These are phyloP conservation scores for Tachina lurida DNA, from an alignment of 2,888 invertebrate species.

Conservation along the genomic window DNA sequence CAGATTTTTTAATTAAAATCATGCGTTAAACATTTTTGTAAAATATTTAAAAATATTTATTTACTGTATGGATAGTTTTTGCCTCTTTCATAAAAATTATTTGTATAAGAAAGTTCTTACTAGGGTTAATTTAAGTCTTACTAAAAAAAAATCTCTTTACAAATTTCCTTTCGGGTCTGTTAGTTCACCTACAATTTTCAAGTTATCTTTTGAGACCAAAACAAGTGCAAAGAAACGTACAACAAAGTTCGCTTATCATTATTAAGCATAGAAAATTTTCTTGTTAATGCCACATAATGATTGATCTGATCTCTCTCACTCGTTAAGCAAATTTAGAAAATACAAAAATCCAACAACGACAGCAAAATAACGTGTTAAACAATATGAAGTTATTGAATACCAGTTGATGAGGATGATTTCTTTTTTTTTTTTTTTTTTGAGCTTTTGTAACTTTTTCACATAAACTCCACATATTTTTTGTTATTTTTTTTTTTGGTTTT, in stretches of 20 bases:
- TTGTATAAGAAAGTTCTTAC: no score
- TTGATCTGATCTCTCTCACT: slow-evolving; percentile 66
- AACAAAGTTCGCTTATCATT: slow-evolving; percentile 64
- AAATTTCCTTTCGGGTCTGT: slow-evolving; percentile 48
- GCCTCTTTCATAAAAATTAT: no score
- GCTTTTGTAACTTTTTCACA: slow-evolving; percentile 58
- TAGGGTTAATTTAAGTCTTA: no score
- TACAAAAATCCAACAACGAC: not conserved
- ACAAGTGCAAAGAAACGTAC: slow-evolving; percentile 12
- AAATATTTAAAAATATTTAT: no score
- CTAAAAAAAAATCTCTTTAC: not conserved
- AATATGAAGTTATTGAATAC: slow-evolving; percentile 69
- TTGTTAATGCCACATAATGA: slow-evolving; percentile 68
- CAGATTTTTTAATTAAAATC: no score
- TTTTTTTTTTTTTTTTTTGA: slow-evolving; percentile 14
- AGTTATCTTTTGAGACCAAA: slow-evolving; percentile 12
- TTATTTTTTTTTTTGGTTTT: not conserved
- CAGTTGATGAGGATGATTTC: slow-evolving; percentile 54
- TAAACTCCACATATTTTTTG: slow-evolving; percentile 47
- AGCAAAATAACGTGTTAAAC: slow-evolving; percentile 51
- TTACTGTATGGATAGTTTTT: no score
- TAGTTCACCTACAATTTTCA: slow-evolving; percentile 3
- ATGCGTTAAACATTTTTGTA: no score
- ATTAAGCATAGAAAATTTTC: slow-evolving; percentile 68
- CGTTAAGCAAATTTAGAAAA: slow-evolving; percentile 13